Conservation (phyloP, 2,797 vertebrate genomes). For the Psittacula derbiana region DNA sequence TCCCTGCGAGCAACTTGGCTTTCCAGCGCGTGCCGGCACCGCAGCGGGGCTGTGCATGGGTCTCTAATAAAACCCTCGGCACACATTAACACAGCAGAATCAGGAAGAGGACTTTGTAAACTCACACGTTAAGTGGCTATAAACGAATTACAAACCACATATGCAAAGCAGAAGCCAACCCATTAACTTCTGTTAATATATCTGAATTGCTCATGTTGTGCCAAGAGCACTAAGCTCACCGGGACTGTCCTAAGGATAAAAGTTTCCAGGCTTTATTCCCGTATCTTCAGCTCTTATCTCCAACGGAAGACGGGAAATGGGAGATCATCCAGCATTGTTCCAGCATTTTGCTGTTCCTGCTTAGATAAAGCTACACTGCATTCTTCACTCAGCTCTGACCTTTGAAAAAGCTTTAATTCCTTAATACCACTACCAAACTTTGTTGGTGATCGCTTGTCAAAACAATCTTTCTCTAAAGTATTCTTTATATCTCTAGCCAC, state of each 20-base stretch:
- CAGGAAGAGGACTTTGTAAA: neutral
- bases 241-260: neutral
- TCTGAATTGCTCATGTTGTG: neutral
- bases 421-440: neutral
- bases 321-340: neutral
- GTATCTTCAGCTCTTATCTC: neutral
- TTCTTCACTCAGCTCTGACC: neutral
- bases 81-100: neutral
- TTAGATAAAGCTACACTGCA: accelerated
- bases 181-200: neutral
- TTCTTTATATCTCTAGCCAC: neutral
- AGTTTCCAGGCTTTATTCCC: neutral
- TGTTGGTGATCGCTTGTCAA: neutral
- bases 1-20: neutral
- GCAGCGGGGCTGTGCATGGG: accelerated
- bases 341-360: neutral
- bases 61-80: neutral
- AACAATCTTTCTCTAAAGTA: neutral
- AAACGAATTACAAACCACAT: neutral
- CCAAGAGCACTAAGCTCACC: neutral
- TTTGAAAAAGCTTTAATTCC: neutral
- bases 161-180: neutral
- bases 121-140: neutral
- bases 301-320: neutral
- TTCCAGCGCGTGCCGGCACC: neutral